Base-by-base conservation (phyloP, 2,797 vertebrate species). In the Acropternis orthonyx region DNA sequence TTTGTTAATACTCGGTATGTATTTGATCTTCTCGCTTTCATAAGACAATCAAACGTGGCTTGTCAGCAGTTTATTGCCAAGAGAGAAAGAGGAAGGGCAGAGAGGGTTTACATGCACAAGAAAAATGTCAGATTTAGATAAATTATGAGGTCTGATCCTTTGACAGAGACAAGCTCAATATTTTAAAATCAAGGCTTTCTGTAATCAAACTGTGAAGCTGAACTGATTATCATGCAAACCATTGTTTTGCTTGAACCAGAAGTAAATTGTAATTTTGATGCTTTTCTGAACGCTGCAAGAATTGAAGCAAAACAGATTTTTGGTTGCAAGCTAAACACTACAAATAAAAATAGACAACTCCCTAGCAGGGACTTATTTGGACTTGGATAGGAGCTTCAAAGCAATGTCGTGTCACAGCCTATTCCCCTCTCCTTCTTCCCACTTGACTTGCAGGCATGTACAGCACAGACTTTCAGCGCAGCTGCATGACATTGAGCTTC, bases 321-420 rank as follows among this genome's bases (percentile, higher is more conserved):
- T 85, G 32, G 75, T 88, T 77, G 72, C 68, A 78, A 95, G 72
- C 30, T 89, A 55, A 92, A 89, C 20, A 23, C 46, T 77, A 58
- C 76, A 89, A 95, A 91, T 75, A 66, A 88, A 92, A 95, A 75
- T 27, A 89, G 67, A 88, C 85, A 85, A 68, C 24, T 93, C 65
- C 82, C 68, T 91, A 85, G 75, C 61, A 83, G 85, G 65, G 75
- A 63, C 68, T 88, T 71, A 59, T 75, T 91, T 89, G 89, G 76
- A 86, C 61, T 93, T 78, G 82, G 41, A 65, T 83, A 80, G 85
- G 56, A 43, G 65, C 94, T 91, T 93, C 87, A 96, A 88, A 96
- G 93, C 66, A 72, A 46, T 68, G 72, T 75, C 68, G 46, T 58
- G 68, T 72, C 91, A 58, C 49, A 91, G 73, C 37, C 66, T 94